These are phyloP conservation scores for Hypolimnas misippus DNA, from an alignment of 2,888 invertebrate genomes.

Conservation along the genomic window DNA sequence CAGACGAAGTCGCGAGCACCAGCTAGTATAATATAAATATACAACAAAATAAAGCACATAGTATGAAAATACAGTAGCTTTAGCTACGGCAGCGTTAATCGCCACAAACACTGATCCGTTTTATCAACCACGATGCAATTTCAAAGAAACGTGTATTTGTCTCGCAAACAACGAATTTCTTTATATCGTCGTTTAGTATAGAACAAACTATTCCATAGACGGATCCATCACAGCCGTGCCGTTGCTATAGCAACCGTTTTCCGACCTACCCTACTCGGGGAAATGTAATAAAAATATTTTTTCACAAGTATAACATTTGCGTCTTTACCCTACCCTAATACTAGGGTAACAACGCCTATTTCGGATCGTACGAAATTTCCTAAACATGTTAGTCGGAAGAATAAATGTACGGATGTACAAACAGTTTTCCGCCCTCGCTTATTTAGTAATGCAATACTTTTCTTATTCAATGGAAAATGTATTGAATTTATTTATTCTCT, in stretches of 20 bases:
- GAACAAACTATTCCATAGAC: slow-evolving; percentile 46
- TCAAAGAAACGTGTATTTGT: slow-evolving; percentile 9
- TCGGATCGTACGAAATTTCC: slow-evolving; percentile 23
- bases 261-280: slow-evolving; percentile 64
- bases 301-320: slow-evolving; percentile 28
- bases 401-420: slow-evolving; percentile 50
- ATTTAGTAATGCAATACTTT: slow-evolving; percentile 66
- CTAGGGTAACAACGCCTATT: slow-evolving; percentile 25
- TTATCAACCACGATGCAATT: not conserved
- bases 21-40: too few species aligned
- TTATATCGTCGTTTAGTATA: slow-evolving; percentile 43
- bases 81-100: too few species aligned
- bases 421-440: slow-evolving; percentile 61
- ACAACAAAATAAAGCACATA: too few species aligned
- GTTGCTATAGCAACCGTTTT: slow-evolving; percentile 60
- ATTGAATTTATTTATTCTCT: slow-evolving; percentile 42
- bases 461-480: slow-evolving; percentile 51
- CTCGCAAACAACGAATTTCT: slow-evolving; percentile 36
- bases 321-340: slow-evolving; percentile 6
- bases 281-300: slow-evolving; percentile 65
- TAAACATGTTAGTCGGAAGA: slow-evolving; percentile 32
- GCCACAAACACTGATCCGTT: not conserved
- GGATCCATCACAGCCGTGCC: slow-evolving; percentile 54
- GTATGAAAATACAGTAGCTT: too few species aligned
- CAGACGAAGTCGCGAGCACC: too few species aligned